Conservation (phyloP, 2,797 vertebrate genomes). For the Chaetophractus vellerosus region DNA sequence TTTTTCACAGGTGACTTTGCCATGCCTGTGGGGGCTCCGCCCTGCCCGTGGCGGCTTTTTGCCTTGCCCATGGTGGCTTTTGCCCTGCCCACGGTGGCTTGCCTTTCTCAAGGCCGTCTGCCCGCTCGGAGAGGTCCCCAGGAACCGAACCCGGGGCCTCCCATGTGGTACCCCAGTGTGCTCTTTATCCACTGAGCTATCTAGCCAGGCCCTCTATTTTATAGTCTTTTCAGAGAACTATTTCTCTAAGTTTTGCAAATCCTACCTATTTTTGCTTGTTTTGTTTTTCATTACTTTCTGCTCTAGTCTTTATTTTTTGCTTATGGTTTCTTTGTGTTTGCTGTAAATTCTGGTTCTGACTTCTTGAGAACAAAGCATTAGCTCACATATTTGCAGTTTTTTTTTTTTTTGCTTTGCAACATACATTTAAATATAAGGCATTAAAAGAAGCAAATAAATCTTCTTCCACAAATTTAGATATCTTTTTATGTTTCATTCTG, state of each 20-base stretch:
- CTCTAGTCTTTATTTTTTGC: background rate
- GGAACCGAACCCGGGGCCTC: too few relatives aligned
- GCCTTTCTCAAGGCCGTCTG: too few relatives aligned
- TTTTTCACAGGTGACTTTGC: too few relatives aligned
- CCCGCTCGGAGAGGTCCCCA: too few relatives aligned
- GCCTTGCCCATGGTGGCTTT: too few relatives aligned
- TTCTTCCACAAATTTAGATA: background rate
- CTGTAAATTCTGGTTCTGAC: slow-evolving; percentile 18
- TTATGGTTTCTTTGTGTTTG: background rate
- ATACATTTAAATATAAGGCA: background rate
- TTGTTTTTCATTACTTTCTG: background rate
- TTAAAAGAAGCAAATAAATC: background rate
- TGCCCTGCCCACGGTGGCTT: too few relatives aligned
- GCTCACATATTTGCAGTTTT: background rate
- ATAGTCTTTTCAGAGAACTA: background rate
- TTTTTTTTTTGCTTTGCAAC: too few relatives aligned
- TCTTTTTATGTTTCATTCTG: slow-evolving; percentile 2
- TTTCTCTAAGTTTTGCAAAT: background rate
- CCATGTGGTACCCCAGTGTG: too few relatives aligned
- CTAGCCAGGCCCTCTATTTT: too few relatives aligned
- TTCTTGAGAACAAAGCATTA: background rate
- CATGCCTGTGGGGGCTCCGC: too few relatives aligned
- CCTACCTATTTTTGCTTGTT: background rate
- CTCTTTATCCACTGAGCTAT: too few relatives aligned
- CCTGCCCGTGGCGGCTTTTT: too few relatives aligned